phyloP scores from a whole-genome alignment of 2,113 vertebrate genomes.

The Danionella cerebrum region DNA sequence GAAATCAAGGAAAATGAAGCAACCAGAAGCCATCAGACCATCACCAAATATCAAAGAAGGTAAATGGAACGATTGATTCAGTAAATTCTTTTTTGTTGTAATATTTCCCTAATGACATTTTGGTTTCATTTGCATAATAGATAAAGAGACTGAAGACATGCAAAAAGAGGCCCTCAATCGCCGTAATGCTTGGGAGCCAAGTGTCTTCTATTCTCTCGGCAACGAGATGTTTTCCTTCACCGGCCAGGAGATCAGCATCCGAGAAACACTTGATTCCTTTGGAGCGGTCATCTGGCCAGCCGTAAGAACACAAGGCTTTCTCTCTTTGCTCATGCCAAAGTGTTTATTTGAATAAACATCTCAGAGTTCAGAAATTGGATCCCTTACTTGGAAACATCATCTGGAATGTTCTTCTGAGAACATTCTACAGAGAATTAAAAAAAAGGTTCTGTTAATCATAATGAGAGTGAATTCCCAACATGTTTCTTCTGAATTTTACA shows the following conservation, averaged over 20 bases:
- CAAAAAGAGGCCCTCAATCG: slow-evolving; percentile 37
- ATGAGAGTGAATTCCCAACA: no score
- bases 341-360: no score
- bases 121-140: neutral
- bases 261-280: slow-evolving; percentile 56
- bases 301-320: slow-evolving; percentile 35
- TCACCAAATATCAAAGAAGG: slow-evolving; percentile 13
- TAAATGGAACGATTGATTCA: no score
- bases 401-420: no score
- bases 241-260: slow-evolving; percentile 59
- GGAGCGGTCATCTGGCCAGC: slow-evolving; percentile 66
- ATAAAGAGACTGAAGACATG: slow-evolving; percentile 36
- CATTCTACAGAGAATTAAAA: no score
- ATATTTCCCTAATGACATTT: neutral
- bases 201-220: slow-evolving; percentile 40
- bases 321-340: no score
- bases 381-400: no score
- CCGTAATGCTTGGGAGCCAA: slow-evolving; percentile 49
- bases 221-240: slow-evolving; percentile 55
- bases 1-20: neutral
- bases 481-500: no score
- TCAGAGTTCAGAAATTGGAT: no score
- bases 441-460: no score
- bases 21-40: slow-evolving; percentile 11
- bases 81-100: neutral